phyloP scores from a whole-genome alignment of 2,888 invertebrate species.

The Tetragnatha montana region DNA sequence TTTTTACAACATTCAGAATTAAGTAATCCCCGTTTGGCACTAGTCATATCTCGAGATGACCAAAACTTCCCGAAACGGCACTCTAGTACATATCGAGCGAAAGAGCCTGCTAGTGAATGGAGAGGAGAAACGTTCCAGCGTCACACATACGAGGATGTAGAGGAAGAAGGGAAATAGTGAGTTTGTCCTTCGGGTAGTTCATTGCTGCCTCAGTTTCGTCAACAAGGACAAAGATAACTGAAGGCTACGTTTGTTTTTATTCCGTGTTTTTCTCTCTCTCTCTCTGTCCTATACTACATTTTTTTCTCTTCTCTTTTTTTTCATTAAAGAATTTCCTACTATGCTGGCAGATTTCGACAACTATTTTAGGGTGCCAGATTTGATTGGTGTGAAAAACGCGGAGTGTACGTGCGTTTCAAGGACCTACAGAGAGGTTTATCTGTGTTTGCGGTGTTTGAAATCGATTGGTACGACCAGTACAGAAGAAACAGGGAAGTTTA shows the following conservation, averaged over 20 bases:
- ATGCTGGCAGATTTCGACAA: background rate
- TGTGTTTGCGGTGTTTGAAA: background rate
- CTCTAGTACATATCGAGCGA: too few relatives aligned
- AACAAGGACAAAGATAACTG: conserved; percentile 27
- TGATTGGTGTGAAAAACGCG: background rate
- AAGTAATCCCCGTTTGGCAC: too few relatives aligned
- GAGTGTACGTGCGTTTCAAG: background rate
- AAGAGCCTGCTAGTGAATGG: background rate
- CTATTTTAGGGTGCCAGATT: background rate
- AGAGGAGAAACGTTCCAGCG: background rate
- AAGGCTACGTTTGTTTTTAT: conserved; percentile 50
- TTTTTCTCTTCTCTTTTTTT: background rate
- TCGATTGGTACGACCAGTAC: background rate
- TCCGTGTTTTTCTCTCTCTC: conserved; percentile 11
- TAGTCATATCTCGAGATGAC: too few relatives aligned
- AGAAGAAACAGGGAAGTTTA: background rate
- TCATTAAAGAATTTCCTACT: background rate
- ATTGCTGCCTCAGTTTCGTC: conserved; percentile 42
- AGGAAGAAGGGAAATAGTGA: background rate
- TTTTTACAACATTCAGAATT: too few relatives aligned
- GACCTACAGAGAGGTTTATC: background rate
- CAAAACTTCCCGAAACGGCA: too few relatives aligned
- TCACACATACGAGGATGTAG: background rate
- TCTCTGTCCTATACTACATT: background rate
- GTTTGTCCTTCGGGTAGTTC: conserved; percentile 34